Conservation (phyloP, 2,113 vertebrate genomes). For the Pygoscelis adeliae region DNA sequence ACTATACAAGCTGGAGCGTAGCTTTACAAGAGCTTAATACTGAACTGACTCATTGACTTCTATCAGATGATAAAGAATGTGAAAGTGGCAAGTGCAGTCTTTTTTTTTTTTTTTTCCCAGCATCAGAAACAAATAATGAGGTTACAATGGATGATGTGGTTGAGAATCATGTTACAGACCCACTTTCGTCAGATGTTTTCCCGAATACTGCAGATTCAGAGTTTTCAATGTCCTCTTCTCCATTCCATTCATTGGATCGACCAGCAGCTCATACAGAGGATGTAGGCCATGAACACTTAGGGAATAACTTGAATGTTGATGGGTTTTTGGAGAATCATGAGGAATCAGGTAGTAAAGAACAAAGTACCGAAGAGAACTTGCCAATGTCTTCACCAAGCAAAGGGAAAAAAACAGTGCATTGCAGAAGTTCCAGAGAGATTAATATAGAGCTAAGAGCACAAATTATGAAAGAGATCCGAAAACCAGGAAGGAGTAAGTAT, state of each 20-base stretch:
- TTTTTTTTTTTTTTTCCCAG: constrained; percentile 39
- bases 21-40: background rate
- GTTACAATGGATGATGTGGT: constrained; percentile 69
- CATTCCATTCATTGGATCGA: constrained; percentile 69
- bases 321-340: constrained; percentile 69
- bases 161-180: constrained; percentile 86
- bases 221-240: constrained; percentile 62
- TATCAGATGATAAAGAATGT: background rate
- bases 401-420: constrained; percentile 82
- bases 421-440: constrained; percentile 83
- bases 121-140: constrained; percentile 73
- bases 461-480: constrained; percentile 94
- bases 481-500: constrained; percentile 93
- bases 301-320: constrained; percentile 69
- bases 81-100: background rate
- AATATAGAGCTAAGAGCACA: constrained; percentile 88
- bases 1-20: background rate
- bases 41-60: background rate
- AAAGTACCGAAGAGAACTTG: constrained; percentile 61
- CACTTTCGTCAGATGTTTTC: constrained; percentile 71
- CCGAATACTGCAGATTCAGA: constrained; percentile 67
- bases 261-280: constrained; percentile 71
- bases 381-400: constrained; percentile 78
- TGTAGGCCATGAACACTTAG: constrained; percentile 68
- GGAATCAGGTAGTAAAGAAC: constrained; percentile 70